A percentile compares a stretch with the other conserved stretches of the same genome.
Evolutionary conservation across 2,113 vertebrate genomes (phyloP).

Genomic region (Triplophysa rosa): DNA sequence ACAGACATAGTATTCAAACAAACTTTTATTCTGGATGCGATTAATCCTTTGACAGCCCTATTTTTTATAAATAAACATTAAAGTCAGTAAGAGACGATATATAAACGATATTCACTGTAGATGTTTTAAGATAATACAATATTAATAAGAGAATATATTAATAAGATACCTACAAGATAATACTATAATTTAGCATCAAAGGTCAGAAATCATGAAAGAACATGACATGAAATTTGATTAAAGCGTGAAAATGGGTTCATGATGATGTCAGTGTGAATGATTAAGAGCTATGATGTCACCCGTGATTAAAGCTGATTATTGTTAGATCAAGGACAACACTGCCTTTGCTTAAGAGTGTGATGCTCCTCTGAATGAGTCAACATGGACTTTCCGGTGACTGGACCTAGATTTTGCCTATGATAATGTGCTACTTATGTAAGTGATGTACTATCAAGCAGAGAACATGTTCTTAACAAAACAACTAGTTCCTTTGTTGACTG

Average conservation of each 20-base stretch:
- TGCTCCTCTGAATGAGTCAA: not conserved
- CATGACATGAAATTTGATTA: not conserved
- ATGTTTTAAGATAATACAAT: too few relatives aligned
- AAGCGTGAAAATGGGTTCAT: not conserved
- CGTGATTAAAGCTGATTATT: not conserved
- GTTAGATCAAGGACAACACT: not conserved
- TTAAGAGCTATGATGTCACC: not conserved
- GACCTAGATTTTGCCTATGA: slow-evolving; percentile 13
- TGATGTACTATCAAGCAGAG: not conserved
- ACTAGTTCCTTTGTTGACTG: slow-evolving; percentile 31
- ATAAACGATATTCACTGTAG: too few relatives aligned
- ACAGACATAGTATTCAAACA: too few relatives aligned
- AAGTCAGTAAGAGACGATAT: too few relatives aligned
- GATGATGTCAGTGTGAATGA: not conserved
- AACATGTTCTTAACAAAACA: not conserved
- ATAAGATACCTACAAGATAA: too few relatives aligned
- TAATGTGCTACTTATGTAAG: slow-evolving; percentile 30
- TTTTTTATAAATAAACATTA: too few relatives aligned
- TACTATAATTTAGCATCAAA: too few relatives aligned
- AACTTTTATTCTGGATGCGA: too few relatives aligned
- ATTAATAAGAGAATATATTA: too few relatives aligned
- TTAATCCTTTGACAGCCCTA: too few relatives aligned
- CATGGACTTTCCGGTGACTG: slow-evolving; percentile 12
- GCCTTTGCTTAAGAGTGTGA: not conserved
- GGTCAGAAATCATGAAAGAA: not conserved